A percentile compares a stretch with the other conserved stretches of the same genome.
phyloP scores from a whole-genome alignment of 1,140 invertebrate genomes.

The Tetragonula clypearis region DNA sequence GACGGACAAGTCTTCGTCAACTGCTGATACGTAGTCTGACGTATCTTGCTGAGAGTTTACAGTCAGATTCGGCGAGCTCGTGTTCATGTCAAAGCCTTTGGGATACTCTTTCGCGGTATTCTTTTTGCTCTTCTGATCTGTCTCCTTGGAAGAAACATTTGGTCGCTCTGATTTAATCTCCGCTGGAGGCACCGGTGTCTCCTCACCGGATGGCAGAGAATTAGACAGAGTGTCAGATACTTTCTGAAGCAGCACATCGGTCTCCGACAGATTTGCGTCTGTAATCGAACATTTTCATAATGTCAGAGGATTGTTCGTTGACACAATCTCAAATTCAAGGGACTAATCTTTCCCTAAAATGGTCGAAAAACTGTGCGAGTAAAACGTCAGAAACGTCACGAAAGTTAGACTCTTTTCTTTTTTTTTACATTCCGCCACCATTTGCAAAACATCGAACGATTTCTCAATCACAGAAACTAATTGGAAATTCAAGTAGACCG shows the following conservation, averaged over 20 bases:
- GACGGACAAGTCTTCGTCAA: constrained; percentile 72
- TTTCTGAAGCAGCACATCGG: constrained; percentile 76
- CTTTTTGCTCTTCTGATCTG: background rate
- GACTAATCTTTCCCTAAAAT: background rate
- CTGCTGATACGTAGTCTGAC: constrained; percentile 77
- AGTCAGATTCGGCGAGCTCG: constrained; percentile 57
- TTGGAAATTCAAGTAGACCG: background rate
- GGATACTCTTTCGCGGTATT: background rate
- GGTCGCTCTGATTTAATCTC: constrained; percentile 6
- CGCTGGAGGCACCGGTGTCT: background rate
- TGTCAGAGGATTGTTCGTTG: background rate
- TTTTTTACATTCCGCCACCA: background rate
- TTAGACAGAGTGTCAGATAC: constrained; percentile 78
- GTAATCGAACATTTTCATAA: background rate
- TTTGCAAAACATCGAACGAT: background rate
- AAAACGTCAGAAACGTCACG: background rate
- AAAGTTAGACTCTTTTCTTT: background rate
- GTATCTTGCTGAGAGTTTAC: constrained; percentile 72
- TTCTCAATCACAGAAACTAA: background rate
- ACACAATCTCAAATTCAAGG: background rate
- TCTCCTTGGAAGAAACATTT: constrained; percentile 31
- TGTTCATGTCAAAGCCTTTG: background rate
- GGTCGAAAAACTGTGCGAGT: background rate
- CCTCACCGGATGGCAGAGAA: constrained; percentile 18
- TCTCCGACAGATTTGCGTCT: constrained; percentile 64